Base-by-base conservation (phyloP, 2,888 invertebrate genomes). In the Phanerotoma sp. region DNA sequence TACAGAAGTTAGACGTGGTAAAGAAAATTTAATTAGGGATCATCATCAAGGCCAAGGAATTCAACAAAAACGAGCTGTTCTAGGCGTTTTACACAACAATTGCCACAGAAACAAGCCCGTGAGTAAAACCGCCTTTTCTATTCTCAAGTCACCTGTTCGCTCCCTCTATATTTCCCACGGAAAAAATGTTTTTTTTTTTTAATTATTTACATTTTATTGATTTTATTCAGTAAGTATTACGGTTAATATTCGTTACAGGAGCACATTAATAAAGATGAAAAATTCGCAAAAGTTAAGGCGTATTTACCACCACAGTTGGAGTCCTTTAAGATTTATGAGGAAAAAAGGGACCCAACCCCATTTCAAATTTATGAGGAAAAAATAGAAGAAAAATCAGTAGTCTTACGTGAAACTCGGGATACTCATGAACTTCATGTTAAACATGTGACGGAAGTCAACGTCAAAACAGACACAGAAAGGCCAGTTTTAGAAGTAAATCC, bases 261-360 rank as follows among this genome's bases (percentile, higher is more conserved):
- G 45, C 58, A 65, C 30, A 62, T 58, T 30, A 48, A 62, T 15
- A 73, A 79, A 63, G 75, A 72, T 67, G 72, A 77, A 59, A 74
- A 77, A 58, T 67, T 63, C 54, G 51, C 61, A 18, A 74, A 77
- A 61, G 46, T 68, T 47, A 68, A 71, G 62, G 44, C 59, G 15
- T 66, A 63, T 48, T 56, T 63, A 46, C 65, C 72, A 20, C 65
- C 86, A 56, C 87, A 88, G 70, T 86, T 87, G 77, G 87, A 89
- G 78, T 84, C 87, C 37, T 89, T 89, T 73, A 87, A 86, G 66
- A 87, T 89, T 2, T 89, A 87, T 67, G 89, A 89, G 70, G 89
- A 88, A 64, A 77, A 75, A 51, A 77, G 78, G 38, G 78, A 79
- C 5, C 38, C 30, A 3, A 53, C 59, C 22, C 59, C 22, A 64